These are phyloP conservation scores for Perodicticus potto DNA, from an alignment of 2,797 vertebrate genomes.

Conservation along the genomic window DNA sequence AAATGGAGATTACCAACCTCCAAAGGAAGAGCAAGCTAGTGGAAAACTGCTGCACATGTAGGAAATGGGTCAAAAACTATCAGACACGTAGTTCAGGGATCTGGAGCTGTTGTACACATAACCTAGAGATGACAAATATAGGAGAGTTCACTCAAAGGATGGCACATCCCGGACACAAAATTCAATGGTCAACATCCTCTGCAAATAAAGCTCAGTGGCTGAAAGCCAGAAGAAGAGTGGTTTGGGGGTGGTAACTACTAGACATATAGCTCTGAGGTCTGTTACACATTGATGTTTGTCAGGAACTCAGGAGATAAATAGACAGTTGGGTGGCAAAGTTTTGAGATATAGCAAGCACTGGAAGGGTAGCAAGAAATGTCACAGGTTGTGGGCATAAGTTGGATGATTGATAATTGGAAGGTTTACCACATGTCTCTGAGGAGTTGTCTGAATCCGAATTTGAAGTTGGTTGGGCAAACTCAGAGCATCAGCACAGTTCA, in stretches of 20 bases:
- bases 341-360: background rate
- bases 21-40: background rate
- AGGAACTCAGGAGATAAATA: background rate
- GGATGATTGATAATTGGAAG: background rate
- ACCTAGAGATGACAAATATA: background rate
- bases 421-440: background rate
- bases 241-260: background rate
- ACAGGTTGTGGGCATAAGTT: background rate
- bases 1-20: background rate
- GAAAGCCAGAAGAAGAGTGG: background rate
- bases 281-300: background rate
- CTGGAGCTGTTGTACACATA: background rate
- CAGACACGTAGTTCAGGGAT: background rate
- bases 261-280: background rate
- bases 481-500: background rate
- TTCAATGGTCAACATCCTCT: background rate
- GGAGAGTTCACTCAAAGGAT: background rate
- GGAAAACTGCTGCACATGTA: background rate
- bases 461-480: background rate
- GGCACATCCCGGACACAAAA: background rate
- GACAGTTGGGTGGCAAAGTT: background rate
- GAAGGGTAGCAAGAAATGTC: background rate
- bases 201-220: background rate
- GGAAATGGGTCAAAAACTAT: background rate
- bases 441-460: background rate